Percentiles rank a stretch among this genome's conserved stretches.
Conservation (phyloP, 2,113 vertebrate species). For the Tichodroma muraria region DNA sequence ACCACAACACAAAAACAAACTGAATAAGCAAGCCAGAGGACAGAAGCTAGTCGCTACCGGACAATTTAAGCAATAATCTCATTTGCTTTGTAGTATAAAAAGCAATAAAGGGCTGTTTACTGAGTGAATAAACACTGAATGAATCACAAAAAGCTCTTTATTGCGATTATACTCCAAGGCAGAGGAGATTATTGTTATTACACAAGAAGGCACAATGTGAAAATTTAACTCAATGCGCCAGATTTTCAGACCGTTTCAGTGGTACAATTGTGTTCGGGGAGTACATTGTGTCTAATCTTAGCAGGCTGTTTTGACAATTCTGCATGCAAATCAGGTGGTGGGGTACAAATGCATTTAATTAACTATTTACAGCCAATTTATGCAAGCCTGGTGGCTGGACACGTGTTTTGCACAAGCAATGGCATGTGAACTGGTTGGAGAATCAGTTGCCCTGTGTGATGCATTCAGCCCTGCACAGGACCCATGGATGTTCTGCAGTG, state of each 20-base stretch:
- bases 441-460: not conserved
- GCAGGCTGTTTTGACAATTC: slow-evolving; percentile 47
- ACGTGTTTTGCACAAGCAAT: slow-evolving; percentile 46
- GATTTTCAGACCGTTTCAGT: slow-evolving; percentile 55
- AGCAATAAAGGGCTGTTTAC: slow-evolving; percentile 71
- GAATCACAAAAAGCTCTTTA: slow-evolving; percentile 70
- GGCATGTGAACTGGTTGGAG: slow-evolving; percentile 4
- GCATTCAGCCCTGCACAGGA: not conserved
- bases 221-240: slow-evolving; percentile 63
- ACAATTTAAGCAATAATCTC: slow-evolving; percentile 72
- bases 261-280: slow-evolving; percentile 49
- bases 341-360: slow-evolving; percentile 66
- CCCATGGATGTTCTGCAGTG: fast-evolving
- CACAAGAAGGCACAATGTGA: slow-evolving; percentile 66
- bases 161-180: slow-evolving; percentile 64
- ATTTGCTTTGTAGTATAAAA: slow-evolving; percentile 73
- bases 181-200: slow-evolving; percentile 67
- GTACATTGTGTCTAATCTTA: slow-evolving; percentile 64
- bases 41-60: slow-evolving; percentile 60
- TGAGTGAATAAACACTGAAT: slow-evolving; percentile 70
- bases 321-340: slow-evolving; percentile 63
- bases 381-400: slow-evolving; percentile 45
- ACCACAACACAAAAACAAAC: slow-evolving; percentile 70
- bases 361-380: slow-evolving; percentile 59
- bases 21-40: slow-evolving; percentile 61